phyloP scores from a whole-genome alignment of 2,888 invertebrate genomes.

The Latrodectus hesperus region DNA sequence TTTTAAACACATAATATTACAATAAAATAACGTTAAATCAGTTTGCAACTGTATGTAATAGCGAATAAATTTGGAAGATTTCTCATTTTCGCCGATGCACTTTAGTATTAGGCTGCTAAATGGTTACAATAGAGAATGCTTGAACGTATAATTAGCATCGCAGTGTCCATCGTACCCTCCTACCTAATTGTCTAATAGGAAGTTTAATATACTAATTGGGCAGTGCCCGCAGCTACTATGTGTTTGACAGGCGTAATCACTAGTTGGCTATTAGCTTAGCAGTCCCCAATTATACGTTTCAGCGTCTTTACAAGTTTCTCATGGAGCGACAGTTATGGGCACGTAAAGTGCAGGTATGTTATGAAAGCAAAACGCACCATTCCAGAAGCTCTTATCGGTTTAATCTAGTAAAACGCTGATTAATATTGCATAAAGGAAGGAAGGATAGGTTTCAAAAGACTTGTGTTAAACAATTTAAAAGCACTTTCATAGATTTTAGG shows the following conservation, averaged over 20 bases:
- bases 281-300: constrained; percentile 23
- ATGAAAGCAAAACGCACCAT: neutral
- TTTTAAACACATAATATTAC: too few relatives aligned
- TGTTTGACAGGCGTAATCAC: constrained; percentile 14
- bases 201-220: constrained; percentile 49
- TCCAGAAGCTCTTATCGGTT: neutral
- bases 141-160: constrained; percentile 31
- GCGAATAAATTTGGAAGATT: too few relatives aligned
- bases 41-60: too few relatives aligned
- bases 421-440: too few relatives aligned
- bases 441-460: too few relatives aligned
- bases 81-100: neutral
- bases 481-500: too few relatives aligned
- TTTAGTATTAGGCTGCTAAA: neutral
- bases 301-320: neutral
- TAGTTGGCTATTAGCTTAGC: constrained; percentile 11
- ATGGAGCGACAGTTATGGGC: neutral
- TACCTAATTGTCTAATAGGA: constrained; percentile 26
- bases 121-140: constrained; percentile 11
- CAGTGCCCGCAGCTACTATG: constrained; percentile 17
- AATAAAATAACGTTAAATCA: too few relatives aligned
- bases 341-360: neutral
- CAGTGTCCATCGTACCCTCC: neutral
- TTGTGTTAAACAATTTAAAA: too few relatives aligned
- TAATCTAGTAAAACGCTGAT: too few relatives aligned